Evolutionary conservation across 1,140 invertebrate species (phyloP).

Genomic region (Philopotamus ludificatus): DNA sequence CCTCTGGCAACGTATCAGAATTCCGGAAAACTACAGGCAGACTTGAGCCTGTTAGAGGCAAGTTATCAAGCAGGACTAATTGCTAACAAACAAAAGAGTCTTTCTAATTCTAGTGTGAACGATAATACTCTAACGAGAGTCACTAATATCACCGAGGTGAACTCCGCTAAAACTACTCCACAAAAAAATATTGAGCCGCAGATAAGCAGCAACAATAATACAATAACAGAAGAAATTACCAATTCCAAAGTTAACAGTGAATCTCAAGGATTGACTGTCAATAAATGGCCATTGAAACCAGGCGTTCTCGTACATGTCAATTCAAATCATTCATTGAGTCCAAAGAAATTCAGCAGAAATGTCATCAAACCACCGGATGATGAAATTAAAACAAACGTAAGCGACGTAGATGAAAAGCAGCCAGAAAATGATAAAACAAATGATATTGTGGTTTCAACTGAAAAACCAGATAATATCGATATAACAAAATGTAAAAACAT

Average conservation of each 20-base stretch:
- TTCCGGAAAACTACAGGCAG: constrained; percentile 48
- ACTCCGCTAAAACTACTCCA: constrained; percentile 23
- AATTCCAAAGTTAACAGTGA: constrained; percentile 45
- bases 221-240: constrained; percentile 41
- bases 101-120: constrained; percentile 28
- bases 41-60: constrained; percentile 45
- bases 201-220: constrained; percentile 46
- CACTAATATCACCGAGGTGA: constrained; percentile 37
- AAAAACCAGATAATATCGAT: constrained; percentile 48
- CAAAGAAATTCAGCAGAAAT: constrained; percentile 53
- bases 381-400: constrained; percentile 36
- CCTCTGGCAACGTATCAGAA: constrained; percentile 40
- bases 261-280: constrained; percentile 58
- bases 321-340: constrained; percentile 55
- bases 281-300: constrained; percentile 83
- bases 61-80: constrained; percentile 37
- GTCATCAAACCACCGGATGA: constrained; percentile 40
- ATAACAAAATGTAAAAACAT: constrained; percentile 42
- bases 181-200: constrained; percentile 42
- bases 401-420: constrained; percentile 18
- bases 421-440: constrained; percentile 43
- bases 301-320: constrained; percentile 86
- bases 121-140: constrained; percentile 46
- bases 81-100: constrained; percentile 30
- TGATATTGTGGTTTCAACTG: constrained; percentile 48